These are phyloP conservation scores for Pogonomyrmex californicus DNA, from an alignment of 1,140 invertebrate genomes.

Conservation along the genomic window DNA sequence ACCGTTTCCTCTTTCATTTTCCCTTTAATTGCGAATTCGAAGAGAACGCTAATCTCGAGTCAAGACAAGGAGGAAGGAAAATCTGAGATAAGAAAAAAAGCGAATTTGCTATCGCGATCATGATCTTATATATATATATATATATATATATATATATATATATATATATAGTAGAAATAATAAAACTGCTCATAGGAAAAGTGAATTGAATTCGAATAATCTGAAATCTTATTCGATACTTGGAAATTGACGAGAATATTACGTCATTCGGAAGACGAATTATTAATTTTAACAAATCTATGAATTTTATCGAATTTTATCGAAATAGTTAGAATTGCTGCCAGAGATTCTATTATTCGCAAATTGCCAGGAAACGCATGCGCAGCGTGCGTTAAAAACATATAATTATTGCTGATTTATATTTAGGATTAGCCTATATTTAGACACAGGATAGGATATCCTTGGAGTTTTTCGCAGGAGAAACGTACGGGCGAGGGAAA, in stretches of 20 bases:
- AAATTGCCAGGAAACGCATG: not conserved
- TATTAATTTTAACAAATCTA: too few species aligned
- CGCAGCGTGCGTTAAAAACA: not conserved
- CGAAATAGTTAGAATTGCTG: not conserved
- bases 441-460: slow-evolving; percentile 8
- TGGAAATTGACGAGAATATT: not conserved
- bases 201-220: not conserved
- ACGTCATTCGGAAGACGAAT: too few species aligned
- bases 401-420: slow-evolving; percentile 18
- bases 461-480: slow-evolving; percentile 12
- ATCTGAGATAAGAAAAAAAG: not conserved
- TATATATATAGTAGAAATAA: too few species aligned
- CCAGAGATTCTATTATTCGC: not conserved
- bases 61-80: not conserved
- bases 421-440: slow-evolving; percentile 42
- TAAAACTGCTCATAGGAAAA: not conserved
- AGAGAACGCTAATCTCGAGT: not conserved
- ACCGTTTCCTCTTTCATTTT: not conserved
- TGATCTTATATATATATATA: too few species aligned
- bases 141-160: too few species aligned
- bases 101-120: not conserved
- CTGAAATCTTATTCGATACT: not conserved
- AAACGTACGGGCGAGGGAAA: not conserved
- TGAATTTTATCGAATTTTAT: not conserved
- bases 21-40: not conserved